phyloP scores from a whole-genome alignment of 2,113 vertebrate genomes.

The Pangasianodon hypophthalmus region DNA sequence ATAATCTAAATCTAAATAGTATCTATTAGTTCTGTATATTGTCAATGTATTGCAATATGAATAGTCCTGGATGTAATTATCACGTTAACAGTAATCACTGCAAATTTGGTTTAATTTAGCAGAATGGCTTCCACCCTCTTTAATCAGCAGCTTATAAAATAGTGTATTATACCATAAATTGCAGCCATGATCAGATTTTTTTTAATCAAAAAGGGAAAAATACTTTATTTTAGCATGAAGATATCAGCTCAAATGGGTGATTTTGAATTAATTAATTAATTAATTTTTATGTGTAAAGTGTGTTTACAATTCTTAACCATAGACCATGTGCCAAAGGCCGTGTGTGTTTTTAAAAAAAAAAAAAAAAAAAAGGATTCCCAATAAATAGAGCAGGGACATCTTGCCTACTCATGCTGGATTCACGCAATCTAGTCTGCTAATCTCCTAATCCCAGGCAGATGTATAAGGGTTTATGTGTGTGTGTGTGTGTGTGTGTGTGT shows the following conservation, averaged over 20 bases:
- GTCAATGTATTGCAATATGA: neutral
- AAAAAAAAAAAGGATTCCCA: neutral
- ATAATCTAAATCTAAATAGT: too few relatives aligned
- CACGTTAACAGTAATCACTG: neutral
- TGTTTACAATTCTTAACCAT: neutral
- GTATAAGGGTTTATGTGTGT: constrained; percentile 54
- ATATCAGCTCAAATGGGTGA: neutral
- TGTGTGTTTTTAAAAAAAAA: neutral
- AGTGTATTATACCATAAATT: neutral
- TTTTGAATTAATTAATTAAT: neutral
- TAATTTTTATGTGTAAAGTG: neutral
- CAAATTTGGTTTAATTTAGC: neutral
- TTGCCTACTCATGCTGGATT: constrained; percentile 51
- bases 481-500: constrained; percentile 28
- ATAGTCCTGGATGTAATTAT: neutral
- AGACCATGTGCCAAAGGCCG: neutral
- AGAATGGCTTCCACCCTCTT: neutral
- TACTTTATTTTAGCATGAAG: neutral
- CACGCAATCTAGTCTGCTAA: constrained; percentile 69
- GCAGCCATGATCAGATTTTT: too few relatives aligned
- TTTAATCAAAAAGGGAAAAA: neutral
- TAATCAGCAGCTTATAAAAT: neutral
- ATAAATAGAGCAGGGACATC: constrained; percentile 36
- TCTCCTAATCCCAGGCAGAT: constrained; percentile 76
- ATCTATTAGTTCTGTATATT: neutral